Base-by-base conservation (phyloP, 2,113 vertebrate species). In the Mormyrus lacerda region DNA sequence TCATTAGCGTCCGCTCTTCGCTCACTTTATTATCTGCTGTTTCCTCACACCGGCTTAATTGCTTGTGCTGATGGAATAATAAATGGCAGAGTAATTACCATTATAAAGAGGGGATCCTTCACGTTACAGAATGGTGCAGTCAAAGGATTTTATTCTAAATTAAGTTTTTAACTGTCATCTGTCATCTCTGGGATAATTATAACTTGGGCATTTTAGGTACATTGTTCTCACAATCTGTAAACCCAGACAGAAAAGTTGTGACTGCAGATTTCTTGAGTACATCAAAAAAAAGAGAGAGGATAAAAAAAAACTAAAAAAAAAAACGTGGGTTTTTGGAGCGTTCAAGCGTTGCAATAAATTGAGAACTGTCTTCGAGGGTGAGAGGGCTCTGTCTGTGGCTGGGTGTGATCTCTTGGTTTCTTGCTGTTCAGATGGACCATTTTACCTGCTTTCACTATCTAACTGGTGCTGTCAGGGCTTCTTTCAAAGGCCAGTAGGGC, bases 131-230 rank as follows among this genome's bases (percentile, higher is more conserved):
- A 97, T 97, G 98, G 98, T 97, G 98, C 97, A 97, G 97, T 98
- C 97, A 99, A 99, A 99, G 97, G 98, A 98, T 98, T 99, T 99
- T 99, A 98, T 98, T 96, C 98, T 97, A 98, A 99, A 99, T 99
- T 98, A 99, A 99, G 98, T 99, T 99, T 99, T 99, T 98, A 99
- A 99, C 98, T 99, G 98, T 99, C 98, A 99, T 99, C 98, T 99
- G 98, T 99, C 98, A 99, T 98, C 97, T 96, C 97, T 93, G 97
- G 97, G 97, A 97, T 99, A 99, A 99, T 99, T 99, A 99, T 98
- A 99, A 98, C 97, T 98, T 98, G 97, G 97, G 96, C 97, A 97
- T 98, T 98, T 98, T 97, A 95, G 97, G 95, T 97, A 96, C 97
- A 97, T 99, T 98, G 95, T 96, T 98, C 95, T 97, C 95, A 76